phyloP scores from a whole-genome alignment of 2,797 vertebrate genomes.

The Semaprochilodus insignis region DNA sequence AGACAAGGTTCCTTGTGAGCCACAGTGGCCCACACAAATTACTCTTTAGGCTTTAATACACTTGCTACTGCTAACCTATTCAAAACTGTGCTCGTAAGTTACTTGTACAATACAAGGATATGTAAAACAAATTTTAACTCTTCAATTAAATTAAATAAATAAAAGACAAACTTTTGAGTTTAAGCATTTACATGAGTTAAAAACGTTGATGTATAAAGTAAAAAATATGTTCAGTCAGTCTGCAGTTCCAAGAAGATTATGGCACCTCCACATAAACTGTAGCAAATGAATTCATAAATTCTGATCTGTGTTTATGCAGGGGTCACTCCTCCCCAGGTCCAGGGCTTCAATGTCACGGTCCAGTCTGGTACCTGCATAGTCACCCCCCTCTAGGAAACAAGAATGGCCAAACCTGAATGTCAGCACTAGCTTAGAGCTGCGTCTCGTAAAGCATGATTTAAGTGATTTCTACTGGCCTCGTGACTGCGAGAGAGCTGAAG shows the following conservation, averaged over 20 bases:
- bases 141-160: background rate
- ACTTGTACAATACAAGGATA: background rate
- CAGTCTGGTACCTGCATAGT: background rate
- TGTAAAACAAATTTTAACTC: background rate
- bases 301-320: background rate
- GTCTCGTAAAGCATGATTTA: conserved; percentile 12
- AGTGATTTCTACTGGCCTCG: background rate
- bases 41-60: conserved; percentile 40
- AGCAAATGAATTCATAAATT: background rate
- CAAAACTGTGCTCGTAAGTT: background rate
- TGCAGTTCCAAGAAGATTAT: no score
- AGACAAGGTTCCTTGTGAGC: conserved; percentile 35
- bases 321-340: background rate
- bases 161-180: no score
- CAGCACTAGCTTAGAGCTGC: background rate
- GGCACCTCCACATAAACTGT: no score
- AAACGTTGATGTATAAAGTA: no score
- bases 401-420: background rate
- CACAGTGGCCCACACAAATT: conserved; percentile 36
- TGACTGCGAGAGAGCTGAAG: background rate
- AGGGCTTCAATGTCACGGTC: background rate
- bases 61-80: background rate
- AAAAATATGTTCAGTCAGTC: no score
- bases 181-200: no score
- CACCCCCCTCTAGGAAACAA: background rate